Evolutionary conservation across 2,888 invertebrate genomes (phyloP).

Genomic region (Drosophila sordidula): DNA sequence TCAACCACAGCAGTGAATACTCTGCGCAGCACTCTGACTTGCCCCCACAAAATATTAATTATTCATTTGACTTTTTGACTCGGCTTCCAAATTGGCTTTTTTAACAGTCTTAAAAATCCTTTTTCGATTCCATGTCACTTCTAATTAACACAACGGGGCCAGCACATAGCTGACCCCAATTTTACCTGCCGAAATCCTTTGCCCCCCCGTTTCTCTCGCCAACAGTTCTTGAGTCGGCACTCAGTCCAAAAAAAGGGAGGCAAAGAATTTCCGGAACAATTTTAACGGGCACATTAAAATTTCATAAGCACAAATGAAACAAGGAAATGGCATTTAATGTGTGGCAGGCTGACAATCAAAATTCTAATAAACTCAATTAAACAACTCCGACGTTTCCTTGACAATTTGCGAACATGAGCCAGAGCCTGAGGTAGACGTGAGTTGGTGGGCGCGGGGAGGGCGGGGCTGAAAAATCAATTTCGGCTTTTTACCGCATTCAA

Average conservation of each 20-base stretch:
- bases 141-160: conserved; percentile 39
- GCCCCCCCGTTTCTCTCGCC: too few relatives aligned
- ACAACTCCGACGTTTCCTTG: conserved; percentile 23
- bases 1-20: background rate
- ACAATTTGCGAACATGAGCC: conserved; percentile 27
- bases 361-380: conserved; percentile 69
- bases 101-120: conserved; percentile 29
- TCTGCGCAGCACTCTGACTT: too few relatives aligned
- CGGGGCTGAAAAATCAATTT: conserved; percentile 26
- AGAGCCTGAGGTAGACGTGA: background rate
- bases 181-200: conserved; percentile 5
- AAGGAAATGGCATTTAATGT: conserved; percentile 64
- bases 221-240: too few relatives aligned
- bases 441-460: background rate
- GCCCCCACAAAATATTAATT: background rate
- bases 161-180: conserved; percentile 41
- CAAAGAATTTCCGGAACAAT: conserved; percentile 45
- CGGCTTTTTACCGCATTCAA: background rate
- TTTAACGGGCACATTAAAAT: conserved; percentile 57
- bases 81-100: conserved; percentile 1
- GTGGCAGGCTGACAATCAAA: conserved; percentile 57
- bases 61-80: background rate
- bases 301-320: conserved; percentile 62
- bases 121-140: conserved; percentile 49
- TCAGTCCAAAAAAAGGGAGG: background rate